Conservation (phyloP, 2,888 invertebrate species). For the Euclidia mi region DNA sequence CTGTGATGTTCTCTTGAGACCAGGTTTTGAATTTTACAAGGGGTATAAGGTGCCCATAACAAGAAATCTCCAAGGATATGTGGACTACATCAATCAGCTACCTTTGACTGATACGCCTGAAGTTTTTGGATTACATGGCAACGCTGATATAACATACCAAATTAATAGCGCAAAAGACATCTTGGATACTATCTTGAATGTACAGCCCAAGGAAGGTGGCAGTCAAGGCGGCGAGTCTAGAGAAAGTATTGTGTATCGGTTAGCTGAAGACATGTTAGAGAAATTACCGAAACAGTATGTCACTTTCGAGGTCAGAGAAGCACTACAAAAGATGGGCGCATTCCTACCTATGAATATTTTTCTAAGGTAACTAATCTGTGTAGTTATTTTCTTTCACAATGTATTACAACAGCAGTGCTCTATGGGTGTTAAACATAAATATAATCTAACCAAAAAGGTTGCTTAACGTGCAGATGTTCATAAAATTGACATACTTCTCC, state of each 20-base stretch:
- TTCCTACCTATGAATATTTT: conserved; percentile 99
- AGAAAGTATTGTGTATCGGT: conserved; percentile 97
- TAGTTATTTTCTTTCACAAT: too few relatives aligned
- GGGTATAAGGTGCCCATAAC: conserved; percentile 97
- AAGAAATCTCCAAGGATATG: conserved; percentile 93
- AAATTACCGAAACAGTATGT: conserved; percentile 95
- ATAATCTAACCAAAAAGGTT: too few relatives aligned
- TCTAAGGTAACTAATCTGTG: conserved; percentile 88
- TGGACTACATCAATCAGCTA: conserved; percentile 96
- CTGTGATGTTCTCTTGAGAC: conserved; percentile 95
- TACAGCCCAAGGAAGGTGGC: conserved; percentile 99
- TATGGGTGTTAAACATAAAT: too few relatives aligned
- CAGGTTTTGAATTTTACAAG: conserved; percentile 97
- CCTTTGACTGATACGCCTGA: conserved; percentile 97
- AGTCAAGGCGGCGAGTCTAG: conserved; percentile 97
- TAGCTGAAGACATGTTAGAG: conserved; percentile 97
- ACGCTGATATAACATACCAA: conserved; percentile 99
- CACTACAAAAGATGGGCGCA: conserved; percentile 97
- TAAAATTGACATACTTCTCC: too few relatives aligned
- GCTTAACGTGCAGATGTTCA: too few relatives aligned
- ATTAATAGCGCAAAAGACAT: conserved; percentile 98
- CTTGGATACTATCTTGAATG: conserved; percentile 97
- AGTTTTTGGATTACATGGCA: conserved; percentile 98
- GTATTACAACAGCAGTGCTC: too few relatives aligned
- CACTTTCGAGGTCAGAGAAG: conserved; percentile 96